These are phyloP conservation scores for Athetis lepigone DNA, from an alignment of 2,888 invertebrate genomes.

Conservation along the genomic window DNA sequence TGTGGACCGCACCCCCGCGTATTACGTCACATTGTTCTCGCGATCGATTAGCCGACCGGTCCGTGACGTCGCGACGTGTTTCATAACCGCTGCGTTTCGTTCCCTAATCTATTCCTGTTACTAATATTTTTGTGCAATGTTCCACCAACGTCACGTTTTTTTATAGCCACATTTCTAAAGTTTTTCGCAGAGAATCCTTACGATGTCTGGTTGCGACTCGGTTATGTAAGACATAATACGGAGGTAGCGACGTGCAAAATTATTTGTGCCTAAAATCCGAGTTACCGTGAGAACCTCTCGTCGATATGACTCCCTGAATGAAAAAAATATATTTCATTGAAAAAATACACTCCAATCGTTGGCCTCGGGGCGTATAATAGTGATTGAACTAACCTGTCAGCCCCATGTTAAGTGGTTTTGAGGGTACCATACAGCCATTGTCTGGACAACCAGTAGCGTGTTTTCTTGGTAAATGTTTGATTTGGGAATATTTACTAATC, in stretches of 20 bases:
- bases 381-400: slow-evolving; percentile 91
- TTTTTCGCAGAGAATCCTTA: slow-evolving; percentile 39
- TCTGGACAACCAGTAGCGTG: slow-evolving; percentile 87
- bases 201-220: slow-evolving; percentile 42
- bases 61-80: slow-evolving; percentile 80
- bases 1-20: slow-evolving; percentile 73
- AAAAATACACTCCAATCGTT: slow-evolving; percentile 86
- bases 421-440: slow-evolving; percentile 85
- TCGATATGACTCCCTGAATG: slow-evolving; percentile 78
- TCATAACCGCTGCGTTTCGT: slow-evolving; percentile 74
- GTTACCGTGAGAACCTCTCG: slow-evolving; percentile 84
- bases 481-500: slow-evolving; percentile 87
- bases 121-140: slow-evolving; percentile 56
- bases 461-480: slow-evolving; percentile 89
- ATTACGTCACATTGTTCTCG: slow-evolving; percentile 89
- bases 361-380: slow-evolving; percentile 86
- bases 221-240: slow-evolving; percentile 51
- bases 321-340: slow-evolving; percentile 77
- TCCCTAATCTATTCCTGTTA: slow-evolving; percentile 58
- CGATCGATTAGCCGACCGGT: slow-evolving; percentile 84
- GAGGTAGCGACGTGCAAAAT: slow-evolving; percentile 68
- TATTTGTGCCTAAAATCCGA: slow-evolving; percentile 62
- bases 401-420: slow-evolving; percentile 90
- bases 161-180: slow-evolving; percentile 34
- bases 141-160: slow-evolving; percentile 42